Conservation (phyloP, 2,888 invertebrate species). For the Brachyopa scutellaris region DNA sequence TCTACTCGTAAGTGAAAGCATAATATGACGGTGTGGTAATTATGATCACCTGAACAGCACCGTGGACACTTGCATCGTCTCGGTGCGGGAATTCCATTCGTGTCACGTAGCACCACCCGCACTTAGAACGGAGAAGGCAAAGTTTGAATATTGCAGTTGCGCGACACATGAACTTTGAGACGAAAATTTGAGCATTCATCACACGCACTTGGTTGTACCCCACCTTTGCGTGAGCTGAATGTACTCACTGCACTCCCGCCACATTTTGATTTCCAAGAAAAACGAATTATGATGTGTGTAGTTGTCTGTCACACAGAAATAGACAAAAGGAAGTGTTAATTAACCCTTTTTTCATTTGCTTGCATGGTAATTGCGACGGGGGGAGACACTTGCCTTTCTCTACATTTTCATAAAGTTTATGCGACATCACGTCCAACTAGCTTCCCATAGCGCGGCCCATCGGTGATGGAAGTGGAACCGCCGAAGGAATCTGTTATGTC, state of each 20-base stretch:
- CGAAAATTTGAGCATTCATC: conserved; percentile 28
- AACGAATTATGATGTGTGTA: conserved; percentile 34
- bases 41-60: conserved; percentile 46
- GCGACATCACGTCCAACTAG: conserved; percentile 59
- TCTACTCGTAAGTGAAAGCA: conserved; percentile 45
- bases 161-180: no score
- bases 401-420: conserved; percentile 45
- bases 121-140: conserved; percentile 11
- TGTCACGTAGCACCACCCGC: background rate
- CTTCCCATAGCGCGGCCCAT: no score
- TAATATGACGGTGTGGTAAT: conserved; percentile 48
- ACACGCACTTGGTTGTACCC: conserved; percentile 18
- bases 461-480: no score
- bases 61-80: conserved; percentile 51
- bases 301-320: background rate
- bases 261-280: conserved; percentile 21
- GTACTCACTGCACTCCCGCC: conserved; percentile 10
- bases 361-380: no score
- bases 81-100: conserved; percentile 2
- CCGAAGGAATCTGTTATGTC: no score
- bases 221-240: conserved; percentile 24
- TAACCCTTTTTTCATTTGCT: conserved; percentile 31
- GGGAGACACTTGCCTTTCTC: background rate
- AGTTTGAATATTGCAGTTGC: conserved; percentile 42
- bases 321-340: conserved; percentile 68